Conservation (phyloP, 2,113 vertebrate species). For the Bubo scandiacus region DNA sequence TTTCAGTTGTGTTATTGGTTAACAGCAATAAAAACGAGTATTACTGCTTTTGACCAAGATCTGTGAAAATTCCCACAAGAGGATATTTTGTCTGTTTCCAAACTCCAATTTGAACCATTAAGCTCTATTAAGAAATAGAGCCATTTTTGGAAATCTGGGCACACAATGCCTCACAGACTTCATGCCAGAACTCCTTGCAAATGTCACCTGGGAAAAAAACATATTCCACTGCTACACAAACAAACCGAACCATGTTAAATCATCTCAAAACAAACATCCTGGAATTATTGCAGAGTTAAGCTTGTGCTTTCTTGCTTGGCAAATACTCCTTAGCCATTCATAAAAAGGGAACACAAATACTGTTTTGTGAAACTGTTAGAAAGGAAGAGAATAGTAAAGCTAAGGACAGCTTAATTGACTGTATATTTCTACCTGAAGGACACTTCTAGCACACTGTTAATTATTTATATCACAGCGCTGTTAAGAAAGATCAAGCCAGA, state of each 20-base stretch:
- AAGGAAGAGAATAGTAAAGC: background rate
- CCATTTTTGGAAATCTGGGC: background rate
- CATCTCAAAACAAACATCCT: background rate
- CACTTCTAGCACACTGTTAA: background rate
- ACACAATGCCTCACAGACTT: background rate
- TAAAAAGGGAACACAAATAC: background rate
- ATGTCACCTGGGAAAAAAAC: background rate
- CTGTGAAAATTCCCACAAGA: background rate
- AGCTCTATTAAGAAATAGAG: background rate
- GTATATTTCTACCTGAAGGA: background rate
- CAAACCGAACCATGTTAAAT: background rate
- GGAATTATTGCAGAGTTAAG: background rate
- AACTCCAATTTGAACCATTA: background rate
- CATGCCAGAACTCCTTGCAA: background rate
- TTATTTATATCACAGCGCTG: constrained; percentile 2
- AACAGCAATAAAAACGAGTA: background rate
- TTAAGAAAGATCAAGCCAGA: background rate
- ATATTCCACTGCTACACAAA: background rate
- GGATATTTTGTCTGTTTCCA: background rate
- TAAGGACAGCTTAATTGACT: background rate
- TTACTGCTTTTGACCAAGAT: background rate
- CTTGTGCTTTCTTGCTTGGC: background rate
- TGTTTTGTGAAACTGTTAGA: background rate
- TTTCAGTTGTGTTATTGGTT: background rate
- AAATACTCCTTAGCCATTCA: background rate